These are phyloP conservation scores for Illadopsis cleaveri DNA, from an alignment of 2,113 vertebrate genomes.

Conservation along the genomic window DNA sequence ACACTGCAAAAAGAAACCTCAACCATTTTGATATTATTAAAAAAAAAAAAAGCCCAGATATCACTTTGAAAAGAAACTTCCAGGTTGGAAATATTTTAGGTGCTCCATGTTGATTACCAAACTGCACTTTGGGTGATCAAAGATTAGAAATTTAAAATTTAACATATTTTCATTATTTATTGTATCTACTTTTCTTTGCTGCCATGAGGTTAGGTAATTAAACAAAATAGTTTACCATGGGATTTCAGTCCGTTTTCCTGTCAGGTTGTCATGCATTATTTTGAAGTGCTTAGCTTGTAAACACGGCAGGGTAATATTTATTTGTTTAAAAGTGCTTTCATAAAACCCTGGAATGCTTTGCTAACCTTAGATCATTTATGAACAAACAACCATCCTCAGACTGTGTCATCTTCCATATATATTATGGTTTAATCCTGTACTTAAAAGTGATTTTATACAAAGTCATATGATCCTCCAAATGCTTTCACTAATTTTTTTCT, in stretches of 20 bases:
- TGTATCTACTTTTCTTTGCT: neutral
- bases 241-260: slow-evolving; percentile 14
- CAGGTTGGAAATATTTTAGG: neutral
- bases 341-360: slow-evolving; percentile 56
- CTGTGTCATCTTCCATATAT: neutral
- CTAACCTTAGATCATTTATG: slow-evolving; percentile 36
- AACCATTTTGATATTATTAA: neutral
- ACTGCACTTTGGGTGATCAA: neutral
- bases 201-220: neutral
- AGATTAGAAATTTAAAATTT: neutral
- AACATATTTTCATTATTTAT: neutral
- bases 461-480: neutral
- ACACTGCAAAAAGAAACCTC: neutral
- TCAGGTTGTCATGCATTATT: slow-evolving; percentile 36
- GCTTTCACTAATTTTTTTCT: slow-evolving; percentile 3
- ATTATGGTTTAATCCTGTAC: neutral
- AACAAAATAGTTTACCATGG: neutral
- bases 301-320: slow-evolving; percentile 25
- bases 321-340: slow-evolving; percentile 58
- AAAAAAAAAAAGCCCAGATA: neutral
- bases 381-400: slow-evolving; percentile 23
- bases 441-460: slow-evolving; percentile 17
- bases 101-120: neutral
- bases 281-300: slow-evolving; percentile 39
- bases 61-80: neutral